phyloP scores from a whole-genome alignment of 2,888 invertebrate species.

The Philereme vetulata region DNA sequence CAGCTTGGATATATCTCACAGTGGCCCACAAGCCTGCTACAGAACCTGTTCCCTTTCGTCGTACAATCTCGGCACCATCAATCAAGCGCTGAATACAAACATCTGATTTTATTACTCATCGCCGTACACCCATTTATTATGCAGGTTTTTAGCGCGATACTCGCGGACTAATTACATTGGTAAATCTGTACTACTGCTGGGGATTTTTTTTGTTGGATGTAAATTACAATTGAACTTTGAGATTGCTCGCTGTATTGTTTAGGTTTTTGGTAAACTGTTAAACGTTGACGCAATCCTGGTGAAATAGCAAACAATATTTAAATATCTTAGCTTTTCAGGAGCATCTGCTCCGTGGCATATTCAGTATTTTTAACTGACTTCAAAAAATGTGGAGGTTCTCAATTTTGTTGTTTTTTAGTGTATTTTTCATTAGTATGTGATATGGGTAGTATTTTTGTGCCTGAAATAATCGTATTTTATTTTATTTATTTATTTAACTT shows the following conservation, averaged over 20 bases:
- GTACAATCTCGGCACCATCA: constrained; percentile 59
- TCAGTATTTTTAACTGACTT: too few species aligned
- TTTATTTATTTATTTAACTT: too few species aligned
- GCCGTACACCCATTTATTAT: constrained; percentile 32
- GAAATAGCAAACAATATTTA: not conserved
- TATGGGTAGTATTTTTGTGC: too few species aligned
- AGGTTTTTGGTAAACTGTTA: not conserved
- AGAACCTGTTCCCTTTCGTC: constrained; percentile 66
- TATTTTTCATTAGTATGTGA: too few species aligned
- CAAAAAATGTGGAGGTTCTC: too few species aligned
- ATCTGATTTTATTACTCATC: constrained; percentile 66
- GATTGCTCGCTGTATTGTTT: not conserved
- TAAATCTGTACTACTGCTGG: constrained; percentile 18
- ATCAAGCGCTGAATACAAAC: constrained; percentile 65
- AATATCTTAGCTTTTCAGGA: constrained; percentile 9
- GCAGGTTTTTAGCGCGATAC: constrained; percentile 24
- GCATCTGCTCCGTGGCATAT: too few species aligned
- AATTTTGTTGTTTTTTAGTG: too few species aligned
- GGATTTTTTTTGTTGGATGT: constrained; percentile 5
- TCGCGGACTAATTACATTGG: constrained; percentile 19
- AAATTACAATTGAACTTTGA: constrained; percentile 1
- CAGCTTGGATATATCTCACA: constrained; percentile 39
- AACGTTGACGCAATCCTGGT: too few species aligned
- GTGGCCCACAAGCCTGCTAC: constrained; percentile 37
- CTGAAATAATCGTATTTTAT: too few species aligned